Base-by-base conservation (phyloP, 1,140 invertebrate genomes). In the Cotesia vestalis region DNA sequence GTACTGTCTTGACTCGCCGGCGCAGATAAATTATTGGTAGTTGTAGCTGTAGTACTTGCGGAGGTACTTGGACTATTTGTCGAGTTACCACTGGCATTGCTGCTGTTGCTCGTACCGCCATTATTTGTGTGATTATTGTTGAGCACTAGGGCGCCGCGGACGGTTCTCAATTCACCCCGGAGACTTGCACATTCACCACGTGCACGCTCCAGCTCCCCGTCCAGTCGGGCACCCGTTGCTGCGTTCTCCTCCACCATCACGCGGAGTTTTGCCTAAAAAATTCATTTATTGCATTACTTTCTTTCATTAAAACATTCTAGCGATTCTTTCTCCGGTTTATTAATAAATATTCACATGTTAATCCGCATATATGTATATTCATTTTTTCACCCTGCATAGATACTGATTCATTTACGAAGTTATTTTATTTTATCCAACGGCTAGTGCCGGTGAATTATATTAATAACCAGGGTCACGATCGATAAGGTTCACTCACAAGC, bases 181-280 rank as follows among this genome's bases (percentile, higher is more conserved):
- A 90, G 83, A 36, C 85, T 83, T 55, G 85, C 87, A 69, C 90
- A 89, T 78, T 91, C 89, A 71, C 89, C 87, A 76, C 90, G 89
- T 12, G 90, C 89, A 69, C 87, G 84, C 75, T 90, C 89, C 64
- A 91, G 87, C 77, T 90, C 90, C n/a, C 88, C 86, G 80, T 92
- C 91, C 73, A 92, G 89, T 75, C 89, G 87, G 71, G 88, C 85
- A 55, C 90, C 90, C 67, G 91, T 86, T 74, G 89, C 88, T 84
- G 89, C 88, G 85, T 92, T 92, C 81, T 92, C 91, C 83, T 92
- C 91, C 77, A 92, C 90, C 91, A 92, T 92, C 83, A 90, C 90
- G 80, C 90, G 89, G 82, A 92, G 91, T 86, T 91, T 91, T 75
- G 86, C 88, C 88, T 90, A 73, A 72, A 66, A 60, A 36, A 68